These are phyloP conservation scores for Seira musarum DNA, from an alignment of 2,888 invertebrate genomes.

Conservation along the genomic window DNA sequence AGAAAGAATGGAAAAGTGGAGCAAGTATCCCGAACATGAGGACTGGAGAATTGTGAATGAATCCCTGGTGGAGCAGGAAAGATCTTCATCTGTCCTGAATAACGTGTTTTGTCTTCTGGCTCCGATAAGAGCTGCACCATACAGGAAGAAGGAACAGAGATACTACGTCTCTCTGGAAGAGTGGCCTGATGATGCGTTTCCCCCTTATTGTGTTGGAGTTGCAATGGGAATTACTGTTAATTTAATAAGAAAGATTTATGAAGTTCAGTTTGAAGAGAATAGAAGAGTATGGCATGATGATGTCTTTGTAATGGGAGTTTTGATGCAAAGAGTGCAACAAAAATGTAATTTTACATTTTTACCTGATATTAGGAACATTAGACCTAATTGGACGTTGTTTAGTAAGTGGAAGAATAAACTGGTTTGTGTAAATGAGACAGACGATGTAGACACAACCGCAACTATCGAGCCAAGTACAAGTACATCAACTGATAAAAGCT, in stretches of 20 bases:
- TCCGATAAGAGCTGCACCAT: too few relatives aligned
- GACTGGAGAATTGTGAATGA: too few relatives aligned
- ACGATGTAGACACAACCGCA: not conserved
- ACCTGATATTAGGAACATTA: not conserved
- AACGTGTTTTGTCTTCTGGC: too few relatives aligned
- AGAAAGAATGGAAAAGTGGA: too few relatives aligned
- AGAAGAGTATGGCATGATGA: constrained; percentile 33
- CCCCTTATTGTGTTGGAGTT: constrained; percentile 22
- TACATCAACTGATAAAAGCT: too few relatives aligned
- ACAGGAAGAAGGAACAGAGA: constrained; percentile 1
- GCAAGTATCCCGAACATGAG: too few relatives aligned
- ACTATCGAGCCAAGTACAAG: too few relatives aligned
- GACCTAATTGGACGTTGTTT: not conserved
- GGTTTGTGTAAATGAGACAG: not conserved
- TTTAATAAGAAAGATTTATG: not conserved
- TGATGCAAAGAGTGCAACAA: constrained; percentile 6
- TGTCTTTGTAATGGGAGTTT: not conserved
- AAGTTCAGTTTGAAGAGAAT: not conserved
- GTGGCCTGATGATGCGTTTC: constrained; percentile 42
- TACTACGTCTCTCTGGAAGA: constrained; percentile 38
- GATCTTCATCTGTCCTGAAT: too few relatives aligned
- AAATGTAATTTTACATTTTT: not conserved
- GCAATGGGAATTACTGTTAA: constrained; percentile 12
- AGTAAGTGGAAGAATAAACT: not conserved
- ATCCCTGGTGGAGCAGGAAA: too few relatives aligned